Conservation (phyloP, 2,113 vertebrate genomes). For the Pterophyllum scalare region DNA sequence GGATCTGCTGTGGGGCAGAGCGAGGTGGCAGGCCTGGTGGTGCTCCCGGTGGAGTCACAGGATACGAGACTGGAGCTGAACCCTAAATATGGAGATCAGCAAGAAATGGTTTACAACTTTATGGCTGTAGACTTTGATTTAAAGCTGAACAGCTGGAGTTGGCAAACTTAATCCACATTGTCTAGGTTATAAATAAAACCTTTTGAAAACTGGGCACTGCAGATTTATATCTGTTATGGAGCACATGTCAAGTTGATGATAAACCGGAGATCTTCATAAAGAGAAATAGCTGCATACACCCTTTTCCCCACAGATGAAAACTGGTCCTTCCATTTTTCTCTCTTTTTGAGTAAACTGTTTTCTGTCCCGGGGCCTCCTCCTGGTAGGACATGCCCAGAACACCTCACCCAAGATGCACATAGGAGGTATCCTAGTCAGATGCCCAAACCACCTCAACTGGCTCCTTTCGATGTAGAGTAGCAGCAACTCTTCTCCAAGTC, state of each 20-base stretch:
- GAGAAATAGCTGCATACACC: no score
- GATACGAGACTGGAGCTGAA: slow-evolving; percentile 92
- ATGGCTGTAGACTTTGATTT: background rate
- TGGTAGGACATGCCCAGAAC: no score
- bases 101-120: background rate
- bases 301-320: background rate
- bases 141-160: background rate
- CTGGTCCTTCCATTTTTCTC: background rate
- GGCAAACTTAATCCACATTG: background rate
- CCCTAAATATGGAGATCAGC: slow-evolving; percentile 84
- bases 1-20: slow-evolving; percentile 92
- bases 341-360: background rate
- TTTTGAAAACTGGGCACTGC: background rate
- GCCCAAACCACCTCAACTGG: no score
- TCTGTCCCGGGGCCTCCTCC: no score
- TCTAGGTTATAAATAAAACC: background rate
- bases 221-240: background rate
- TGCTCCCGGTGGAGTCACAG: slow-evolving; percentile 88
- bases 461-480: no score
- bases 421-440: no score
- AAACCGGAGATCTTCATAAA: background rate
- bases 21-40: slow-evolving; percentile 93
- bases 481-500: no score
- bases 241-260: background rate
- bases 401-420: no score